Evolutionary conservation across 2,113 vertebrate species (phyloP), one percentile per base, ranked within the genome.

Genomic region (Meleagris gallopavo): DNA sequence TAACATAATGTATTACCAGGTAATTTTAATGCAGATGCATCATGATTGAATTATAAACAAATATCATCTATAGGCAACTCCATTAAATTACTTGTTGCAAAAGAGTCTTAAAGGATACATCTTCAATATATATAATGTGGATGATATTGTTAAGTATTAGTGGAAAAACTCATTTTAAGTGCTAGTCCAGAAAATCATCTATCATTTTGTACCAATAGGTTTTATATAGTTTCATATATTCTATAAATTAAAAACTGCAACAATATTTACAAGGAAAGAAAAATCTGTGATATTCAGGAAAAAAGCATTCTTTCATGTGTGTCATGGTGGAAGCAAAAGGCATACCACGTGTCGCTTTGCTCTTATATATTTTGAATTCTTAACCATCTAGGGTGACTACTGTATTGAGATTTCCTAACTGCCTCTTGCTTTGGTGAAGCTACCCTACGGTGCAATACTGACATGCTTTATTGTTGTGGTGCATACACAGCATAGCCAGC

Each of bases 321-420:
- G n/a, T 73, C 30, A 45, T 17, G 22, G 41, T 43, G 34, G 74
- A 90, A 89, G 89, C 2, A 8, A 36, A 93, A 84, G 45, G 67
- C 14, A 58, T 30, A 50, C 54, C 5, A 30, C 2, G 1, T n/a
- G 4, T 43, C 50, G 22, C 38, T 86, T 85, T 54, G 60, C 19
- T 83, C 61, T 83, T 79, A 40, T 94, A 32, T 69, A 73, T 34
- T 58, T 73, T 77, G 64, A 69, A 81, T 90, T 66, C 78, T 87
- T 92, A 79, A 74, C 78, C 93, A 71, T 88, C 77, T 94, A 93
- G 70, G 83, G 88, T 65, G 43, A 84, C 30, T 60, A 41, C 14
- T 88, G 43, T 58, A 55, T 25, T 83, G 90, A 67, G 50, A 70
- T 87, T 95, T 90, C 67, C 75, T 48, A 88, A 3, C 40, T 1